Conservation (phyloP, 2,113 vertebrate genomes). For the Myxocyprinus asiaticus region DNA sequence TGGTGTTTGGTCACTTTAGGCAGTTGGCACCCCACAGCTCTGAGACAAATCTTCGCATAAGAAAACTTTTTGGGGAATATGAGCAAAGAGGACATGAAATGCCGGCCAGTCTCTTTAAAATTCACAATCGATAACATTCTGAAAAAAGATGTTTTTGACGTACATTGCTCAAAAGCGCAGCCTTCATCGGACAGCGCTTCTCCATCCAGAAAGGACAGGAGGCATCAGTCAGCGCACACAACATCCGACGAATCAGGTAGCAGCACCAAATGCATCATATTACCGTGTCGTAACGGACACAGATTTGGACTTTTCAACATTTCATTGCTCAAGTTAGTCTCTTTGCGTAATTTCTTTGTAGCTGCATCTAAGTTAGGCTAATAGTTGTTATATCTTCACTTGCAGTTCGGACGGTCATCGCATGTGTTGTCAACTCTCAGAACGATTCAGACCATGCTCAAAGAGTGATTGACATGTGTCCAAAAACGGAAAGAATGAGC, state of each 20-base stretch:
- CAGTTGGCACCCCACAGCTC: no score
- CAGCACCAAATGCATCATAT: background rate
- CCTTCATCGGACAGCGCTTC: background rate
- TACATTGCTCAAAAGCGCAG: background rate
- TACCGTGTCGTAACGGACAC: no score
- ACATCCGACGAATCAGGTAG: slow-evolving; percentile 17
- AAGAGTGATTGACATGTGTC: slow-evolving; percentile 50
- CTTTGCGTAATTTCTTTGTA: background rate
- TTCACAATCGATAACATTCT: slow-evolving; percentile 80
- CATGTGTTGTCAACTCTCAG: background rate
- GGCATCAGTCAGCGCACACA: background rate
- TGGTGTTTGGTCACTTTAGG: background rate
- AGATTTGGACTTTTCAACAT: background rate
- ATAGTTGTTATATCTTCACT: background rate
- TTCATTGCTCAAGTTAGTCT: background rate
- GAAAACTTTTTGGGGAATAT: slow-evolving; percentile 63
- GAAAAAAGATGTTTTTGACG: slow-evolving; percentile 49
- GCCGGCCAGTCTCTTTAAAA: slow-evolving; percentile 68
- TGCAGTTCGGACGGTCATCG: background rate
- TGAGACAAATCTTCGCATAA: background rate
- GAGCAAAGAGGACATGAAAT: slow-evolving; percentile 69
- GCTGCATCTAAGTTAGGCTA: background rate
- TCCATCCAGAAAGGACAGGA: slow-evolving; percentile 1
- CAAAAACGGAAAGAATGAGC: slow-evolving; percentile 54
- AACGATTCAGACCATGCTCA: slow-evolving; percentile 47